These are phyloP conservation scores for Vulpes ferrilata DNA, from an alignment of 2,113 vertebrate genomes.

Conservation along the genomic window DNA sequence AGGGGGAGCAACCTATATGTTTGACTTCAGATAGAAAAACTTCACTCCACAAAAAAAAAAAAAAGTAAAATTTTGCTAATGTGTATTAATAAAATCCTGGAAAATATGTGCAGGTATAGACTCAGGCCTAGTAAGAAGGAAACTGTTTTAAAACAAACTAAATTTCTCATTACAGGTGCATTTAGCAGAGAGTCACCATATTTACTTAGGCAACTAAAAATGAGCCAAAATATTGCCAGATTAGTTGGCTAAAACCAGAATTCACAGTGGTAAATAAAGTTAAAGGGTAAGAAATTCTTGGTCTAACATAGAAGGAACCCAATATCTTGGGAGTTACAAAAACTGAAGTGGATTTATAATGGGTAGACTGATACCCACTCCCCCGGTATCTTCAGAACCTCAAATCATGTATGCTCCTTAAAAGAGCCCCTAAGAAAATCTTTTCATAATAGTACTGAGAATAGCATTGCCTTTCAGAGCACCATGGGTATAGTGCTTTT, in stretches of 20 bases:
- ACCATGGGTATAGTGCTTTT: background rate
- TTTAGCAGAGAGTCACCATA: background rate
- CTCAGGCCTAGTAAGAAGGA: background rate
- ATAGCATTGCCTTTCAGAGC: background rate
- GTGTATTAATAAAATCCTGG: background rate
- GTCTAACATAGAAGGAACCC: background rate
- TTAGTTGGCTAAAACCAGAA: background rate
- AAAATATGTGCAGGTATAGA: background rate
- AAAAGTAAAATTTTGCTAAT: background rate
- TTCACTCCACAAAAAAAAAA: background rate
- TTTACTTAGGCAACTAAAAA: background rate
- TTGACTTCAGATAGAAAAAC: background rate
- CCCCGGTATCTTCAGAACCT: background rate
- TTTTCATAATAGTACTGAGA: background rate
- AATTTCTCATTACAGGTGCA: background rate
- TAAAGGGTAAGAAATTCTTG: background rate
- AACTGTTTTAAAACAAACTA: slow-evolving; percentile 13
- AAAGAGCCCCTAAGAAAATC: background rate
- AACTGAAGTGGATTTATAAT: background rate
- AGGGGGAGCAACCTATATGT: background rate
- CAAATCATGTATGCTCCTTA: background rate
- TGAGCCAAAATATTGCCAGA: background rate
- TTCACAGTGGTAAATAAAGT: background rate
- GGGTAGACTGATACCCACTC: background rate
- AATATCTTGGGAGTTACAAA: background rate